phyloP scores from a whole-genome alignment of 2,888 invertebrate species.

The Acrobasis consociella region DNA sequence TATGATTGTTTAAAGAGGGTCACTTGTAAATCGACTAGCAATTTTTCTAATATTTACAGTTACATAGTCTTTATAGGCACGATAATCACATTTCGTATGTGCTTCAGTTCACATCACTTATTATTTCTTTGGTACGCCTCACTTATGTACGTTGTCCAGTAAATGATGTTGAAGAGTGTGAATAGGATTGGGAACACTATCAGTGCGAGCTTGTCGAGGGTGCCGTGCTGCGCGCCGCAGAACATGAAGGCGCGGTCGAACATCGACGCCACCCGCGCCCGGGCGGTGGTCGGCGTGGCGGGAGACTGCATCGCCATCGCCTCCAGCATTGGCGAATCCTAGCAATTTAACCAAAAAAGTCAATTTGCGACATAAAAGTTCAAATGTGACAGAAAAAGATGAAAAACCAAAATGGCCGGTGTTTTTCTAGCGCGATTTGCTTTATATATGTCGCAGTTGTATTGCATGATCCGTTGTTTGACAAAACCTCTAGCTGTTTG shows the following conservation, averaged over 20 bases:
- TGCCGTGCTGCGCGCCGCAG: conserved; percentile 84
- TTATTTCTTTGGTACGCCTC: conserved; percentile 71
- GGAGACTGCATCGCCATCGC: conserved; percentile 63
- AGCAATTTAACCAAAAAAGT: conserved; percentile 28
- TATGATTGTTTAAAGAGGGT: conserved; percentile 37
- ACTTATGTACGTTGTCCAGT: conserved; percentile 84
- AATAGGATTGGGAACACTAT: conserved; percentile 84
- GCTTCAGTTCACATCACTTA: conserved; percentile 45
- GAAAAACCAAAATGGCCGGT: neutral
- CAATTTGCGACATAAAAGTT: neutral
- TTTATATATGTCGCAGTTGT: too few species aligned
- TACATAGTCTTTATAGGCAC: conserved; percentile 52
- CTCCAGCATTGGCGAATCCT: conserved; percentile 77
- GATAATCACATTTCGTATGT: conserved; percentile 36
- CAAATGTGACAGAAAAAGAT: neutral
- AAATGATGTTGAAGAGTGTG: conserved; percentile 80
- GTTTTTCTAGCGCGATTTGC: too few species aligned
- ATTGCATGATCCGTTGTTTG: too few species aligned
- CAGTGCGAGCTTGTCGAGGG: conserved; percentile 83
- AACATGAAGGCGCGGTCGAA: conserved; percentile 82
- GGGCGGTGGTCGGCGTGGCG: conserved; percentile 50
- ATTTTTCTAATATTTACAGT: conserved; percentile 68
- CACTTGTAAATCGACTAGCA: conserved; percentile 62
- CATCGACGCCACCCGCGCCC: conserved; percentile 62
- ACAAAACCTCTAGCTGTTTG: too few species aligned